Conservation (phyloP, 2,888 invertebrate species). For the Anticlea derivata region DNA sequence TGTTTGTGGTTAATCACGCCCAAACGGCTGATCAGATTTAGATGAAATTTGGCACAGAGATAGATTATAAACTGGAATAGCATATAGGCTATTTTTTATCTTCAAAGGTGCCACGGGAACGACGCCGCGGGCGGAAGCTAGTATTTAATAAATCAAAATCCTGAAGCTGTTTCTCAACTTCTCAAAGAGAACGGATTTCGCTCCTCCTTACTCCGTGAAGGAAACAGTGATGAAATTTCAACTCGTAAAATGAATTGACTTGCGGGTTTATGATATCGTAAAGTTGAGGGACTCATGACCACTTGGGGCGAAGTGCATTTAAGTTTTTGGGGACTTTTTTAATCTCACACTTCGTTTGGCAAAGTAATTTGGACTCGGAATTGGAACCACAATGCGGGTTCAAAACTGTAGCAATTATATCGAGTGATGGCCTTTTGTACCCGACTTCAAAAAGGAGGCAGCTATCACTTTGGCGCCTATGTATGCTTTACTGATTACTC, state of each 20-base stretch:
- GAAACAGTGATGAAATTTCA: slow-evolving; percentile 66
- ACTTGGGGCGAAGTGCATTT: slow-evolving; percentile 27
- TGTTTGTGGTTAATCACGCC: no score
- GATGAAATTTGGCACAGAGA: no score
- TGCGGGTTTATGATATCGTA: slow-evolving; percentile 63
- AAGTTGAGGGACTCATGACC: slow-evolving; percentile 47
- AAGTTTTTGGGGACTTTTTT: slow-evolving; percentile 27
- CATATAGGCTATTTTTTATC: no score
- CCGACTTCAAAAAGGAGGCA: no score
- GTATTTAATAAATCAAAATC: no score
- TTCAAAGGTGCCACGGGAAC: no score
- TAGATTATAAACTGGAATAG: no score
- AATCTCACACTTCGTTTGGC: slow-evolving; percentile 31
- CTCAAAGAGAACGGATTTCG: not conserved
- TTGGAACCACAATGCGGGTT: slow-evolving; percentile 4
- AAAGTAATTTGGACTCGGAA: slow-evolving; percentile 21
- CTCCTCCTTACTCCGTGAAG: slow-evolving; percentile 2
- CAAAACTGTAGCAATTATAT: slow-evolving; percentile 1
- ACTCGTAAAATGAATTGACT: slow-evolving; percentile 70
- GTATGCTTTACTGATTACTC: no score
- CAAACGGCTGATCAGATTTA: no score
- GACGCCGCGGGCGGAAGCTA: no score
- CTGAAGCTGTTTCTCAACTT: no score
- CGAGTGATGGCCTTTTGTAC: not conserved
- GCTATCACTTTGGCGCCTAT: no score